These are phyloP conservation scores for Pseudolaguvia tuberculata DNA, from an alignment of 2,113 vertebrate genomes.

Conservation along the genomic window DNA sequence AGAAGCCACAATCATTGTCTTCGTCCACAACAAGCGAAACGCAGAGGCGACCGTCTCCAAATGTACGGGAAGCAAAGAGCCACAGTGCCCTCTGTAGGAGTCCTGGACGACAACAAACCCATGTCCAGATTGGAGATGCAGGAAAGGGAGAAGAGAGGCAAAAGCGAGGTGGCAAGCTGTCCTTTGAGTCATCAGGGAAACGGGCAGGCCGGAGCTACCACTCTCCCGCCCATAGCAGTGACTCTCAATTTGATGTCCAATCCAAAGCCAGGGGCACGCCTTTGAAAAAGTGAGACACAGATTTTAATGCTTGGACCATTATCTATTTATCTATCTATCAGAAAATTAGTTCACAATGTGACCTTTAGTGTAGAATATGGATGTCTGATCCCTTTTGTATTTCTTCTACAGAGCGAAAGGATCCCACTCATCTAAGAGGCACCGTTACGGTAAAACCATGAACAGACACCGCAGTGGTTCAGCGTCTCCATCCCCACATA, in stretches of 20 bases:
- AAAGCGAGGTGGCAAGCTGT: constrained; percentile 61
- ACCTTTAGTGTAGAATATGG: not conserved
- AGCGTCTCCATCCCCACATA: constrained; percentile 67
- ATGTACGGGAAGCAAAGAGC: constrained; percentile 61
- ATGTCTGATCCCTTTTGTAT: no score
- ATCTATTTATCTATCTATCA: not conserved
- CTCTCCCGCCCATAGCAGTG: constrained; percentile 84
- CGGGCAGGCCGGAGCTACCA: constrained; percentile 69
- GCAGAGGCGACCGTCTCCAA: constrained; percentile 66
- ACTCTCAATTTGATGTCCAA: constrained; percentile 72
- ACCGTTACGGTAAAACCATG: constrained; percentile 64
- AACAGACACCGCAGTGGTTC: constrained; percentile 74
- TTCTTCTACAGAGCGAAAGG: constrained; percentile 58
- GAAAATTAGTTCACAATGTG: no score
- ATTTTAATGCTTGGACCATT: not conserved
- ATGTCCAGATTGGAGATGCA: constrained; percentile 61
- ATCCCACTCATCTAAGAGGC: constrained; percentile 69
- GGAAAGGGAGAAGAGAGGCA: constrained; percentile 63
- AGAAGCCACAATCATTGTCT: constrained; percentile 76
- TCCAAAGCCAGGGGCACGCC: constrained; percentile 71
- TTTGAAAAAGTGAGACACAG: constrained; percentile 77
- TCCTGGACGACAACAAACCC: constrained; percentile 56
- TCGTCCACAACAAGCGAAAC: constrained; percentile 66
- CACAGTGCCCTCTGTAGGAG: constrained; percentile 58
- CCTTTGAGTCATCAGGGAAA: constrained; percentile 64